Conservation (phyloP, 2,888 invertebrate genomes). For the Pheosia tremula region DNA sequence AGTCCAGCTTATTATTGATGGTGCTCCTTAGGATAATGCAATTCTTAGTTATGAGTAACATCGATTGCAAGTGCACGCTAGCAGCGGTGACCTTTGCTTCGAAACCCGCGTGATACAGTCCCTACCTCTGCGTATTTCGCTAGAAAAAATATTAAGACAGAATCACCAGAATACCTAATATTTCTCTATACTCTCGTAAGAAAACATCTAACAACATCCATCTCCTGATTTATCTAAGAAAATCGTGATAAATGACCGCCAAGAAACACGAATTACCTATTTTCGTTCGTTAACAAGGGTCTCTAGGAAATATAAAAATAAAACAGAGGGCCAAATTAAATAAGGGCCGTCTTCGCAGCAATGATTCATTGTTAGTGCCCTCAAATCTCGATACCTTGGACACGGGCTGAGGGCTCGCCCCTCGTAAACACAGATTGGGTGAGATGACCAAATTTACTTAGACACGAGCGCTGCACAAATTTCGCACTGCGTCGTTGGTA, state of each 20-base stretch:
- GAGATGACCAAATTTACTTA: constrained; percentile 84
- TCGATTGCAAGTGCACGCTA: no score
- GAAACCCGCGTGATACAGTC: no score
- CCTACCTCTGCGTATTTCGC: no score
- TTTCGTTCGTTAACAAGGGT: constrained; percentile 25
- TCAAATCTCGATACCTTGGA: constrained; percentile 70
- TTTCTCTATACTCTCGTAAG: no score
- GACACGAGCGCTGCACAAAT: constrained; percentile 69
- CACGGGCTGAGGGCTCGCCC: constrained; percentile 55
- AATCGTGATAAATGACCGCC: constrained; percentile 2
- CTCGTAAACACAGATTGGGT: constrained; percentile 77
- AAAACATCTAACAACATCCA: background rate
- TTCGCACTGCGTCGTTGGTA: constrained; percentile 53
- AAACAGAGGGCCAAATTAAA: constrained; percentile 65
- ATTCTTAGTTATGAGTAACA: no score
- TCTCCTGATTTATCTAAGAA: background rate
- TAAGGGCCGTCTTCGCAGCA: constrained; percentile 60
- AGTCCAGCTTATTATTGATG: no score
- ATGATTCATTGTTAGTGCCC: constrained; percentile 76
- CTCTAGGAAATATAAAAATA: constrained; percentile 45
- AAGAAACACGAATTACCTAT: constrained; percentile 14
- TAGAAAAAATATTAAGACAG: no score
- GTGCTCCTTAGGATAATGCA: no score
- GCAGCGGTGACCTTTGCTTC: no score
- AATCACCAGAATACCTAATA: no score